These are phyloP conservation scores for Pyrrhosoma nymphula DNA, from an alignment of 2,888 invertebrate genomes.

Conservation along the genomic window DNA sequence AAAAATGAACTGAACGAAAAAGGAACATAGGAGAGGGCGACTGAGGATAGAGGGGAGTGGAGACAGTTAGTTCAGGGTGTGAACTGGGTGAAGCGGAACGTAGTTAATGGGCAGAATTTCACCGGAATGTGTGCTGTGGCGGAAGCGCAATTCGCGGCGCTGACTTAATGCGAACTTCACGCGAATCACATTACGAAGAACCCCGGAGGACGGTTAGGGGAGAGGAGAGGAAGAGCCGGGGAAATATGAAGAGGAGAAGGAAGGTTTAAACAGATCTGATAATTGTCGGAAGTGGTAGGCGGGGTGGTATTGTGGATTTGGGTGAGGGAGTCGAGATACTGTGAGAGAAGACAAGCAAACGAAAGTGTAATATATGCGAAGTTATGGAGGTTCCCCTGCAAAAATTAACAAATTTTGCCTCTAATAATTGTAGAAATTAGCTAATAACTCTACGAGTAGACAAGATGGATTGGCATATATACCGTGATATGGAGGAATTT, in stretches of 20 bases:
- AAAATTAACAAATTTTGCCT: too few relatives aligned
- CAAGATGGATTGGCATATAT: too few relatives aligned
- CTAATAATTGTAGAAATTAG: too few relatives aligned
- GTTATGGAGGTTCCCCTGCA: background rate
- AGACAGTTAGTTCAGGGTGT: background rate
- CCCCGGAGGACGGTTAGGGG: background rate
- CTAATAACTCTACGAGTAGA: too few relatives aligned
- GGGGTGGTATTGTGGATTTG: background rate
- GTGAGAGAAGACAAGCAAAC: background rate
- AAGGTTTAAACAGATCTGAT: background rate
- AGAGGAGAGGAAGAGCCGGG: background rate
- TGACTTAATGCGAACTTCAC: background rate
- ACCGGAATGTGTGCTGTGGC: background rate
- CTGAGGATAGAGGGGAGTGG: too few relatives aligned
- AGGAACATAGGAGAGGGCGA: too few relatives aligned
- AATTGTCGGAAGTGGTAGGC: background rate
- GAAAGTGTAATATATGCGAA: background rate
- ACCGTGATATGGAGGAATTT: too few relatives aligned
- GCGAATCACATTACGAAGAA: background rate
- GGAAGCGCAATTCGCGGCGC: background rate
- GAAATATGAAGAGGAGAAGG: background rate
- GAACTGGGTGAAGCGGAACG: background rate
- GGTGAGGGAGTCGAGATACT: background rate
- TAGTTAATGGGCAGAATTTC: conserved; percentile 5
- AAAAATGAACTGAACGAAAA: too few relatives aligned